phyloP scores from a whole-genome alignment of 2,113 vertebrate genomes.

The Anser brachyrhynchus region DNA sequence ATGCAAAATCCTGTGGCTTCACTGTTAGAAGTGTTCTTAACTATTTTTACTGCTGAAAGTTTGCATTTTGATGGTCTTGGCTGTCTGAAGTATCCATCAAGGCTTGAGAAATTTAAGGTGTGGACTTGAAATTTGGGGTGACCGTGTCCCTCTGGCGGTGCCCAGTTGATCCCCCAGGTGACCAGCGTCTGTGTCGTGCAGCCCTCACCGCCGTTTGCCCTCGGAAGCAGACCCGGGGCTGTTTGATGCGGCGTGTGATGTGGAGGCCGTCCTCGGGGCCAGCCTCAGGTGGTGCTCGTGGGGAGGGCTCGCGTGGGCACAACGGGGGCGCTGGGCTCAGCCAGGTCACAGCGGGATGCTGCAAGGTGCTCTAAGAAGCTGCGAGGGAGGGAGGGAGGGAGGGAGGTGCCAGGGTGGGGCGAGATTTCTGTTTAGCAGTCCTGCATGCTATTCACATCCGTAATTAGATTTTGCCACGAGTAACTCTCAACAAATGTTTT shows the following conservation, averaged over 20 bases:
- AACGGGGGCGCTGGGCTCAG: accelerated
- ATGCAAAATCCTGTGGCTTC: neutral
- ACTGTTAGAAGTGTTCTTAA: neutral
- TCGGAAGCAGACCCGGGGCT: neutral
- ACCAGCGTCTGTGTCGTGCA: accelerated
- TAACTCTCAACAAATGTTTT: neutral
- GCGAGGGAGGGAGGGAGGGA: no score
- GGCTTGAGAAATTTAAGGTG: neutral
- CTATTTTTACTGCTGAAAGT: neutral
- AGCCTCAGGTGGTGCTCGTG: no score
- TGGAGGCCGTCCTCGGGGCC: neutral
- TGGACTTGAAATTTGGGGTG: neutral
- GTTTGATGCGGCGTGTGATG: accelerated
- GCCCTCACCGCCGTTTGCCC: neutral
- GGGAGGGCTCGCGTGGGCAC: neutral
- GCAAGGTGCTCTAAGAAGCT: neutral
- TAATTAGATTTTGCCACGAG: neutral
- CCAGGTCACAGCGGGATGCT: accelerated
- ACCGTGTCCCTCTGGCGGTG: accelerated
- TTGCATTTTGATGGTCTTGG: neutral
- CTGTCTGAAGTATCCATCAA: accelerated
- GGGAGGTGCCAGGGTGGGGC: neutral
- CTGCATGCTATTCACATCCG: accelerated
- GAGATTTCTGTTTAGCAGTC: neutral
- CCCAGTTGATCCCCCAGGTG: neutral